Percentiles rank a stretch among this genome's conserved stretches.
Evolutionary conservation across 1,140 invertebrate genomes (phyloP).

Genomic region (Archivesica marissinica): DNA sequence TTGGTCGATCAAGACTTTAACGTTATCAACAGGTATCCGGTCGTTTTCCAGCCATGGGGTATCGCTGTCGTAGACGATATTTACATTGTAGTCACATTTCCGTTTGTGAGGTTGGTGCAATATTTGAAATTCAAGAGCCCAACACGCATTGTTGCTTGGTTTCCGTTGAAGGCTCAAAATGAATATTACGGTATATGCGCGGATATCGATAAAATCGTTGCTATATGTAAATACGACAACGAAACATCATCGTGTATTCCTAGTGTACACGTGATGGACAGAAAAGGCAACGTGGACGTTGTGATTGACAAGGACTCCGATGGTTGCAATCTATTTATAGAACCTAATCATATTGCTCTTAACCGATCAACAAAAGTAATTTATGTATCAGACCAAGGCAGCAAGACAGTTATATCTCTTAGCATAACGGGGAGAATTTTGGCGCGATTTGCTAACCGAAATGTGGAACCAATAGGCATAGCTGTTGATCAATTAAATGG

Average conservation of each 20-base stretch:
- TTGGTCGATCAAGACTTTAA: neutral
- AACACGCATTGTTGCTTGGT: conserved; percentile 24
- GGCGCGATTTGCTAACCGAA: neutral
- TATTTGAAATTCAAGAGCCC: conserved; percentile 32
- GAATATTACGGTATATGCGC: conserved; percentile 38
- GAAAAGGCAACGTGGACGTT: neutral
- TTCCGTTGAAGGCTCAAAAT: conserved; percentile 42
- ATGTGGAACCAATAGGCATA: conserved; percentile 13
- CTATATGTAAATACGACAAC: conserved; percentile 23
- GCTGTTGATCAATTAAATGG: neutral
- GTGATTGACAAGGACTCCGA: neutral
- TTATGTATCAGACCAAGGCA: conserved; percentile 24
- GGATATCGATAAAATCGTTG: conserved; percentile 7
- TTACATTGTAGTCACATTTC: conserved; percentile 34
- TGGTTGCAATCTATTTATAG: neutral
- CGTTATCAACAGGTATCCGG: neutral
- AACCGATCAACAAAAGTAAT: neutral
- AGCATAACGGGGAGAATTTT: neutral
- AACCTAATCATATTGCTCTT: neutral
- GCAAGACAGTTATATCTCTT: neutral
- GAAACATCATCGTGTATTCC: neutral
- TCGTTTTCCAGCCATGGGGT: conserved; percentile 31
- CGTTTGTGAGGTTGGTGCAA: conserved; percentile 36
- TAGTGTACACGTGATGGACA: conserved; percentile 11
- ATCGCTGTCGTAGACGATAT: neutral